phyloP scores from a whole-genome alignment of 2,888 invertebrate species.

The Drosophila acutilabella region DNA sequence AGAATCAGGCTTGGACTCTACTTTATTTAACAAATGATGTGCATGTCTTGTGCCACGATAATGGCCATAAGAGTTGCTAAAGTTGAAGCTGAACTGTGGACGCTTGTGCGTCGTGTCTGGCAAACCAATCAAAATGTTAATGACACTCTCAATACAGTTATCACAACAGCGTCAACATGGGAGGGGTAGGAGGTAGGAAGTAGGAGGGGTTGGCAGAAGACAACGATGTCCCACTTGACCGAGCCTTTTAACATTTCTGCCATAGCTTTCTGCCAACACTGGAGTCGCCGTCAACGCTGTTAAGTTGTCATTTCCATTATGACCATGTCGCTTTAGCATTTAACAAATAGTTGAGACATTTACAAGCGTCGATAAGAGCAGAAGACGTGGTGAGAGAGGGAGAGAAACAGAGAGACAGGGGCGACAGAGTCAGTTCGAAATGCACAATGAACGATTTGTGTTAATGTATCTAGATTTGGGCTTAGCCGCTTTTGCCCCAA shows the following conservation, averaged over 20 bases:
- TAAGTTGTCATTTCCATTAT: slow-evolving; percentile 84
- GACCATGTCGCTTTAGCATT: slow-evolving; percentile 82
- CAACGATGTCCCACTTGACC: slow-evolving; percentile 53
- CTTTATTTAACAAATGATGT: slow-evolving; percentile 78
- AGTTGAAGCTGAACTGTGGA: slow-evolving; percentile 18
- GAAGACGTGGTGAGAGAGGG: slow-evolving; percentile 1
- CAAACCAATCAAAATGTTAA: slow-evolving; percentile 84
- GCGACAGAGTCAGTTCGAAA: slow-evolving; percentile 30
- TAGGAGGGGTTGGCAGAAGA: background rate
- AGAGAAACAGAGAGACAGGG: background rate
- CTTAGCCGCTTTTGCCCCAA: slow-evolving; percentile 33
- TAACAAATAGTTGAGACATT: slow-evolving; percentile 85
- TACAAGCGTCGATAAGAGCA: slow-evolving; percentile 80
- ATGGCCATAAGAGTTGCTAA: slow-evolving; percentile 60
- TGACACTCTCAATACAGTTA: slow-evolving; percentile 85
- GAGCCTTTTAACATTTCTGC: slow-evolving; percentile 73
- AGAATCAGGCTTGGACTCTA: slow-evolving; percentile 32
- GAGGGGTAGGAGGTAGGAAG: background rate
- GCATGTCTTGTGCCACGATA: slow-evolving; percentile 69
- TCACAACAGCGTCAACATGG: slow-evolving; percentile 57
- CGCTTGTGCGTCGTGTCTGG: slow-evolving; percentile 26
- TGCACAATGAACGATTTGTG: slow-evolving; percentile 65
- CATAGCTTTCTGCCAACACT: slow-evolving; percentile 39
- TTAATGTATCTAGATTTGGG: slow-evolving; percentile 66
- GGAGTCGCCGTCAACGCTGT: slow-evolving; percentile 62